Percentiles rank a stretch among this genome's conserved stretches.
These are phyloP conservation scores for Xanthia icteritia DNA, from an alignment of 2,888 invertebrate species.

Conservation along the genomic window DNA sequence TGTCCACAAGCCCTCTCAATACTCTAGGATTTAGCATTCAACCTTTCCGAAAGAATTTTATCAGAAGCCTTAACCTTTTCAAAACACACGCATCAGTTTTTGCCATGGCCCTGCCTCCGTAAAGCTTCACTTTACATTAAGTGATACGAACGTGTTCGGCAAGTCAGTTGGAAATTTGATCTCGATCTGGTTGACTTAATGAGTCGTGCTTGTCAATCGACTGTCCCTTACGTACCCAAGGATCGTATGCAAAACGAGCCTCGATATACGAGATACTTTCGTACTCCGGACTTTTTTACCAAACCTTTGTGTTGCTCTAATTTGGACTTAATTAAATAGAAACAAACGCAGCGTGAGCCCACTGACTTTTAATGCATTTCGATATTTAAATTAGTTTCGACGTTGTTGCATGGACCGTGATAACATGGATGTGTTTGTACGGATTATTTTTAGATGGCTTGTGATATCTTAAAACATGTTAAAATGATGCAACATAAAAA, in stretches of 20 bases:
- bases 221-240: slow-evolving; percentile 71
- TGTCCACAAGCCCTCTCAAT: too few species aligned
- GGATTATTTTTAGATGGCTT: slow-evolving; percentile 36
- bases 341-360: slow-evolving; percentile 60
- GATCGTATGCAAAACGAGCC: slow-evolving; percentile 61
- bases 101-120: not conserved
- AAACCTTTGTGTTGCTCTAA: slow-evolving; percentile 61
- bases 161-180: slow-evolving; percentile 65
- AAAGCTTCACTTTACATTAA: slow-evolving; percentile 57
- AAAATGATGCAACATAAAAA: slow-evolving; percentile 38
- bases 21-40: not conserved
- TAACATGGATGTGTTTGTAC: slow-evolving; percentile 30
- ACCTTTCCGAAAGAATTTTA: not conserved
- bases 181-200: slow-evolving; percentile 74
- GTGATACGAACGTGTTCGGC: slow-evolving; percentile 63
- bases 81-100: slow-evolving; percentile 19
- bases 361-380: slow-evolving; percentile 61
- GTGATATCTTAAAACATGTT: slow-evolving; percentile 54
- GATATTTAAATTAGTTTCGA: slow-evolving; percentile 65
- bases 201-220: slow-evolving; percentile 83
- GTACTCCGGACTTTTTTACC: slow-evolving; percentile 45
- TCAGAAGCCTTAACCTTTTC: not conserved
- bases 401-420: slow-evolving; percentile 45
- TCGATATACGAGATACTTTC: slow-evolving; percentile 40
- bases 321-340: slow-evolving; percentile 65